Percentiles rank a stretch among this genome's conserved stretches.
Evolutionary conservation across 2,113 vertebrate genomes (phyloP).

Genomic region (Oreochromis tanganicae): DNA sequence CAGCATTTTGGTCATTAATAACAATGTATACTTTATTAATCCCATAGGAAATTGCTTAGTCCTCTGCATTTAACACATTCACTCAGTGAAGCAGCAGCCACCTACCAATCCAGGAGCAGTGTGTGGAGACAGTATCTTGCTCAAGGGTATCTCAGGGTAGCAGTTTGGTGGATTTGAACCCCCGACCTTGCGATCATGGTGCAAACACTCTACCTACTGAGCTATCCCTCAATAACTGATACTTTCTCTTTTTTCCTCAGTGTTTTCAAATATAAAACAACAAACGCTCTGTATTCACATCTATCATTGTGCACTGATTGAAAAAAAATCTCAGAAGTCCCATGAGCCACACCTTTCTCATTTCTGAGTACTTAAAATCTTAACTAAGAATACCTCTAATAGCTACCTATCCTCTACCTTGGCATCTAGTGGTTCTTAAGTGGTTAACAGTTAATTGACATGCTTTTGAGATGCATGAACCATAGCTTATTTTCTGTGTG

Average conservation of each 20-base stretch:
- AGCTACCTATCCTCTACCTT: not conserved
- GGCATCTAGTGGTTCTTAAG: not conserved
- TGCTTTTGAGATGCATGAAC: not conserved
- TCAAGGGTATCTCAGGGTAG: not conserved
- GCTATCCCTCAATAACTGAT: not conserved
- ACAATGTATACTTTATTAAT: not conserved
- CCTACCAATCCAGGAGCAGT: not conserved
- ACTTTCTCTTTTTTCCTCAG: not conserved
- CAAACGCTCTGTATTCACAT: not conserved
- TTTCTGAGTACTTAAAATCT: not conserved
- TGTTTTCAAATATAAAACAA: conserved; percentile 7
- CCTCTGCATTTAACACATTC: not conserved
- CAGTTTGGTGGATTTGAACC: not conserved
- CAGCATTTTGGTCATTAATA: conserved; percentile 1
- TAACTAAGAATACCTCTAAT: not conserved
- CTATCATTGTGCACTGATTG: not conserved
- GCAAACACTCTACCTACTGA: not conserved
- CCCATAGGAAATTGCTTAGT: not conserved
- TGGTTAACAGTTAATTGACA: not conserved
- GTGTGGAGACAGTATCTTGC: not conserved
- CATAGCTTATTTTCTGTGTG: not conserved
- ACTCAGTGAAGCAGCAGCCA: not conserved
- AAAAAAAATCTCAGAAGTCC: not conserved
- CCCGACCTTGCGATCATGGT: not conserved
- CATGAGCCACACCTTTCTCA: not conserved